Evolutionary conservation across 2,797 vertebrate genomes (phyloP), one percentile per base, ranked within the genome.

Genomic region (Amblyraja radiata): DNA sequence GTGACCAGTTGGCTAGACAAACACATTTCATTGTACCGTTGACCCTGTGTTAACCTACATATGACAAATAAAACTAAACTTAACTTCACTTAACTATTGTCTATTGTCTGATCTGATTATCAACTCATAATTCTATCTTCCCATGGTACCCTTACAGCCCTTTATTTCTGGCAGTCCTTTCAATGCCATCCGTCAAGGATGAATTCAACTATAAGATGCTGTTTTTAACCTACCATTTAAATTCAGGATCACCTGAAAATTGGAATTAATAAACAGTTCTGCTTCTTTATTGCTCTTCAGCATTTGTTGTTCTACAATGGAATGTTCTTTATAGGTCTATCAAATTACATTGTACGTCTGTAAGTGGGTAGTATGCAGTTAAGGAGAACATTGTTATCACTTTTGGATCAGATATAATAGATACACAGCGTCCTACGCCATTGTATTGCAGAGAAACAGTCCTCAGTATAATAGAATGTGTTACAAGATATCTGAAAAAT

Each of bases 381-480:
- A 68, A 68, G 65, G 86, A 90, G 16, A 90, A 68, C 86, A 90
- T 90, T 90, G 86, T 90, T 68, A 90, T 90, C 61, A 68, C 32
- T 5, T 39, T 68, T 65, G 61, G 25, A 68, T 68, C 28, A 68
- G 86, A 36, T 90, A 36, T 90, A 90, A 90, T 90, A 90, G 84
- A 88, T 36, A 88, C 84, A 36, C 84, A 88, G 61, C 32, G n/a
- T 63, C 32, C n/a, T 36, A 36, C 63, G 18, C n/a, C 63, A 90
- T 68, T n/a, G 36, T 32, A 36, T 54, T 68, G n/a, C 61, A 65
- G 32, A 36, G 1, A 11, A 63, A 36, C 63, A 68, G 63, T 65
- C 6, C 68, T 28, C 36, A 36, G 61, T 23, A 6, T 23, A 61
- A 32, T 46, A 80, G 14, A 90, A 36, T 36, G 32, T 16, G n/a